Base-by-base conservation (phyloP, 2,797 vertebrate genomes). In the Eulemur mongoz region DNA sequence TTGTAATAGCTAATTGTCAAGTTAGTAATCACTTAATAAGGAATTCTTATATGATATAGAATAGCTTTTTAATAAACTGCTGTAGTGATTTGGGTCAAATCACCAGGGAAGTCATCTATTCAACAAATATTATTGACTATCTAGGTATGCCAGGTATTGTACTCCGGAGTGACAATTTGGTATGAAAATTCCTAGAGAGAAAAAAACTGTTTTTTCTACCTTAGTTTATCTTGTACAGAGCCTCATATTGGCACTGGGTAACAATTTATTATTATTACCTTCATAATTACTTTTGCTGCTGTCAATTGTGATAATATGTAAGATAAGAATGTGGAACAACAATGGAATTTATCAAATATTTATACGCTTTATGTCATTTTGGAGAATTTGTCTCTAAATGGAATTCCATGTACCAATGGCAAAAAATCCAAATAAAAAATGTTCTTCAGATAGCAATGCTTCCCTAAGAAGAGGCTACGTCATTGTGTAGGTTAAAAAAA, bases 391-490 rank as follows among this genome's bases (percentile, higher is more conserved):
- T 72, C 45, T 84, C 32, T 83, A 90, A 73, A 57, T 67, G 9
- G 35, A 61, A 50, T 79, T 91, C 4, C 48, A 85, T 40, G 22
- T 89, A 40, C 67, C 13, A 59, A 12, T 18, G 52, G 48, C 54
- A 65, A 89, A 95, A 67, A 76, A 92, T 69, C 18, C 69, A 94
- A 88, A 90, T 84, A 63, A 67, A 72, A 22, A 80, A 87, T 87
- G 54, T 72, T 11, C 65, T 93, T 86, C 52, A 45, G 27, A 76
- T 18, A 9, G 17, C 25, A 73, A 59, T 57, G 43, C 7, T 79
- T 84, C 45, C 15, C 11, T 63, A 54, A 57, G 65, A 96, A 97
- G 11, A 95, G 4, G 12, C 48, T 52, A 59, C 4, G 0, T 61
- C 40, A 88, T 88, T 83, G 79, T 78, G 35, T 23, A 92, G 43